A percentile compares a stretch with the other conserved stretches of the same genome.
Evolutionary conservation across 2,888 invertebrate species (phyloP).

Genomic region (Villa cingulata): DNA sequence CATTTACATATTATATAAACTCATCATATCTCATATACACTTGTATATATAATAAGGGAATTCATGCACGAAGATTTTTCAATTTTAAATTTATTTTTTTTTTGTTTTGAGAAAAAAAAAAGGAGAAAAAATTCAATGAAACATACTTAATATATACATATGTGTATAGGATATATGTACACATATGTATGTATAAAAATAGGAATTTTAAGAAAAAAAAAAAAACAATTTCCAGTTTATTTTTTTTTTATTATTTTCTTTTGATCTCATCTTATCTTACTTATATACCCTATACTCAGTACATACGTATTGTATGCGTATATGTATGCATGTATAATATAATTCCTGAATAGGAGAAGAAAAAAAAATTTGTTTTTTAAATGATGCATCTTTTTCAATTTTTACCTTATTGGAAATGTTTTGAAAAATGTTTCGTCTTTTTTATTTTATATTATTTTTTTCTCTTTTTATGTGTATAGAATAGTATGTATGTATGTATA

Average conservation of each 20-base stretch:
- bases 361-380: not conserved
- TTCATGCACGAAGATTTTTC: conserved; percentile 1
- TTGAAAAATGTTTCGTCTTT: not conserved
- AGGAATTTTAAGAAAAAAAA: not conserved
- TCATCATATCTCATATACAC: too few species aligned
- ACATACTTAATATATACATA: not conserved
- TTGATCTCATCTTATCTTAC: conserved; percentile 4
- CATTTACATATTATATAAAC: too few species aligned
- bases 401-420: not conserved
- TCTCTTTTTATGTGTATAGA: too few species aligned
- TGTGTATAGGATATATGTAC: too few species aligned
- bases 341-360: too few species aligned
- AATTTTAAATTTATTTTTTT: not conserved
- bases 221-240: conserved; percentile 3
- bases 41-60: too few species aligned
- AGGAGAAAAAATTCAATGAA: not conserved
- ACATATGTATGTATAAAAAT: too few species aligned
- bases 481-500: too few species aligned
- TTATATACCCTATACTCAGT: too few species aligned
- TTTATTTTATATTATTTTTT: too few species aligned
- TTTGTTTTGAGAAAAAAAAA: not conserved
- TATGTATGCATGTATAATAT: too few species aligned
- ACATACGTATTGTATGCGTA: not conserved
- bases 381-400: not conserved
- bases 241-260: conserved; percentile 1